Evolutionary conservation across 2,113 vertebrate genomes (phyloP).

Genomic region (Cavia aperea): DNA sequence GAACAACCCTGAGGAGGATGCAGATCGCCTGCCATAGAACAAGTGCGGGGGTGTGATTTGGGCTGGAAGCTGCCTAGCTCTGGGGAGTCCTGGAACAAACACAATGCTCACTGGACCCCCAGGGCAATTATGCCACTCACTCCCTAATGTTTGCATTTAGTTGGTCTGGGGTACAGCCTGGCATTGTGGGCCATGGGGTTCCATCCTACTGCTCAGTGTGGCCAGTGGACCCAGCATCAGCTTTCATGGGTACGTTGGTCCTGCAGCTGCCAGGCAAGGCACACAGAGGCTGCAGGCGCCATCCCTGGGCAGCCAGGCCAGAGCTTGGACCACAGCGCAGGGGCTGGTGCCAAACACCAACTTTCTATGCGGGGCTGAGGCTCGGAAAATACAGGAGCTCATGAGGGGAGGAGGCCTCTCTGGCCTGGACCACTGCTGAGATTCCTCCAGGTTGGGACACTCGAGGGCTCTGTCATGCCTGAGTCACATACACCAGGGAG

Average conservation of each 20-base stretch:
- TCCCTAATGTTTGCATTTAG: not conserved
- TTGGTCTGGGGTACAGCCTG: not conserved
- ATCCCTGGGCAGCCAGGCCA: not conserved
- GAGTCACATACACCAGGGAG: not conserved
- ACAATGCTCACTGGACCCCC: not conserved
- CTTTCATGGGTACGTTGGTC: not conserved
- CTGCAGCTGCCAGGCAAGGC: not conserved
- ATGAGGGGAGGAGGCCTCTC: too few relatives aligned
- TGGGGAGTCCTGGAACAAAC: not conserved
- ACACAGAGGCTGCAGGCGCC: not conserved
- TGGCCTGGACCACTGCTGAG: not conserved
- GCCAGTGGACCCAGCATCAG: not conserved
- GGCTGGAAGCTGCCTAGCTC: rapidly evolving
- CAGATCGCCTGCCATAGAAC: not conserved
- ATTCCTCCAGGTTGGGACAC: not conserved
- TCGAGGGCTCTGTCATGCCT: not conserved
- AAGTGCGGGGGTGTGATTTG: too few relatives aligned
- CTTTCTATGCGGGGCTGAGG: not conserved
- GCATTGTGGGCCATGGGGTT: not conserved
- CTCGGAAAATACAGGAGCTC: not conserved
- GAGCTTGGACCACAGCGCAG: not conserved
- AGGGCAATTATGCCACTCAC: rapidly evolving
- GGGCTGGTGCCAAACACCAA: not conserved
- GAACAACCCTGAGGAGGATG: too few relatives aligned
- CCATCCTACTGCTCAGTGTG: not conserved